phyloP scores from a whole-genome alignment of 2,113 vertebrate genomes.

The Aegotheles bennettii region DNA sequence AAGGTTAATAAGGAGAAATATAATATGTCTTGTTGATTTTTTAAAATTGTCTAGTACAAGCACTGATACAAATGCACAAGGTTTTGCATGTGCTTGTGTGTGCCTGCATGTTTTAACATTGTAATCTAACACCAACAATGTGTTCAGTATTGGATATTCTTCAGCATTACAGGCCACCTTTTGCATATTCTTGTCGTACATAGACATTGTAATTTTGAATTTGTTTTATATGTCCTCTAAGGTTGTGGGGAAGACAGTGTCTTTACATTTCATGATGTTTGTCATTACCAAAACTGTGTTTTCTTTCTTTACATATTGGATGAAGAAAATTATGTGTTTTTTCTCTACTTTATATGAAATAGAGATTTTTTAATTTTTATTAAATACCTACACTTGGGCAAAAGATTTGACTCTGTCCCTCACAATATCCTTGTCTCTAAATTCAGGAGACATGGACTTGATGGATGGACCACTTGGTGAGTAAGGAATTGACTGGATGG shows the following conservation, averaged over 20 bases:
- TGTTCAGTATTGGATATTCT: not conserved
- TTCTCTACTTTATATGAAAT: not conserved
- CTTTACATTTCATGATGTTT: not conserved
- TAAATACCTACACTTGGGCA: too few relatives aligned
- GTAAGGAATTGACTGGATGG: too few relatives aligned
- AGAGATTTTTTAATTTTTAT: too few relatives aligned
- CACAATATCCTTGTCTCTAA: too few relatives aligned
- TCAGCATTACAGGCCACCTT: not conserved
- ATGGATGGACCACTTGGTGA: too few relatives aligned
- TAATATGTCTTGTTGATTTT: not conserved
- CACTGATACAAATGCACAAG: rapidly evolving
- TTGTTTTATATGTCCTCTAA: not conserved
- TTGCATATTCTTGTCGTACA: not conserved
- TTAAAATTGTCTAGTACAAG: not conserved
- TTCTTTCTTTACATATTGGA: rapidly evolving
- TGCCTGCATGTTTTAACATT: not conserved
- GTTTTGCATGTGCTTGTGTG: not conserved
- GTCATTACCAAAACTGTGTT: not conserved
- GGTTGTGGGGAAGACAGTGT: not conserved
- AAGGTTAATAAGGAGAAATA: not conserved
- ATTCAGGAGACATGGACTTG: too few relatives aligned
- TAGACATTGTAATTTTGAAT: not conserved
- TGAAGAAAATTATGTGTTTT: not conserved
- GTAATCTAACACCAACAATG: not conserved
- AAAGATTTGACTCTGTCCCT: too few relatives aligned